Evolutionary conservation across 2,797 vertebrate genomes (phyloP).

Genomic region (Neosilurus mollespiculum): DNA sequence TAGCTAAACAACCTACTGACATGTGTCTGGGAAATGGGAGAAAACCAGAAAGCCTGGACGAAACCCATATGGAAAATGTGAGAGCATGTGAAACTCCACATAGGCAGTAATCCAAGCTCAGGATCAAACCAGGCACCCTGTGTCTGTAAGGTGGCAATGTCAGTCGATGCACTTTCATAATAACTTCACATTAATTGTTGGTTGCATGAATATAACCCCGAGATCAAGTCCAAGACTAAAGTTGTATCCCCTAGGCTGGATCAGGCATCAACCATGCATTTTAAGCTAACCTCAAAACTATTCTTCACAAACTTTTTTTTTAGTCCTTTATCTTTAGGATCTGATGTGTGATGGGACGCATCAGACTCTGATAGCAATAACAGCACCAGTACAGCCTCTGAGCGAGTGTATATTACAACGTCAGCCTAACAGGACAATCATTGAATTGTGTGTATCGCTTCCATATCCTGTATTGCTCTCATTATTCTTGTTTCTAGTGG

Average conservation of each 20-base stretch:
- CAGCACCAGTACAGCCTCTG: neutral
- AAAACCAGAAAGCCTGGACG: neutral
- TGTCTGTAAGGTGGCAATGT: neutral
- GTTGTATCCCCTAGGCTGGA: neutral
- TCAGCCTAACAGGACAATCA: neutral
- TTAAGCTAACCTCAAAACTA: neutral
- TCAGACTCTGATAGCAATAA: neutral
- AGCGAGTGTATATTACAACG: constrained; percentile 1
- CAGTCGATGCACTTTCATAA: neutral
- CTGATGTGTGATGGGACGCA: neutral
- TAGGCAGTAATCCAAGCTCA: neutral
- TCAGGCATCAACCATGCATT: neutral
- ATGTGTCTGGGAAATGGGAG: neutral
- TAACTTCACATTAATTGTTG: neutral
- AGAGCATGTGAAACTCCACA: neutral
- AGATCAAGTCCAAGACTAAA: neutral
- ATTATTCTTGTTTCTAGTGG: neutral
- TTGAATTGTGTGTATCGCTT: neutral
- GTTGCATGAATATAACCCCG: neutral
- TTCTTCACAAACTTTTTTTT: neutral
- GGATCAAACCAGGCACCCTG: neutral
- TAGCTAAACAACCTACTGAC: neutral
- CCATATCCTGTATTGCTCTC: neutral
- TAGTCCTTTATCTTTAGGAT: neutral
- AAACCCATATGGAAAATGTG: neutral